Base-by-base conservation (phyloP, 2,888 invertebrate genomes). In the Ethmia dodecea region DNA sequence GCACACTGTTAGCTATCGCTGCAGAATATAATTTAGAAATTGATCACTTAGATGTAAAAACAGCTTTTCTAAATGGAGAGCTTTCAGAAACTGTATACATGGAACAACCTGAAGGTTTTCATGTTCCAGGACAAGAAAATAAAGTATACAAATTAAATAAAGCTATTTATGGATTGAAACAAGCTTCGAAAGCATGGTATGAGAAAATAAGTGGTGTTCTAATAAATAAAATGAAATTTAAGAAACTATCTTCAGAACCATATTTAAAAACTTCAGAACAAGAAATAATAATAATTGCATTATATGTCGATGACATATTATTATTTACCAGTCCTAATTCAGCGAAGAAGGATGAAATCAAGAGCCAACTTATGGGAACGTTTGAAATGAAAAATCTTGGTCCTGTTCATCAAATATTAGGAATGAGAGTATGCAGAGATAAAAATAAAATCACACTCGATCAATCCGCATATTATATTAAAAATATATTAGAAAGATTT, bases 61-160 rank as follows among this genome's bases (percentile, higher is more conserved):
- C 53, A 18, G 53, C 53, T 11, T 51, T 45, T 30, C 27, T 52
- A 14, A 46, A 57, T 43, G 53, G 52, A 16, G 27, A 15, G 12
- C 14, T 33, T 9, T 5, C 20, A 12, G 37, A 37, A 16, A 12
- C 14, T 1, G 14, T 37, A 9, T 24, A 9, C 18, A 37, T 37
- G 33, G 5, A 31, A 6, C 2, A 13, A 3, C 31, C 31, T 6
- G 24, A 24, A n/a, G 18, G 18, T 5, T 18, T 18, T 18, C 5
- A 5, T 18, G 6, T 18, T 5, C 4, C 4, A 6, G 18, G 18
- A 6, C 5, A 24, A n/a, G 24, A 24, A 24, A n/a, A 24, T n/a
- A 24, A 6, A 3, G 24, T 24, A n/a, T 24, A 10, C 24, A 24
- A 24, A n/a, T 24, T 24, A 24, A 24, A 24, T n/a, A 24, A 24